Conservation (phyloP, 2,113 vertebrate genomes). For the Pristiophorus japonicus region DNA sequence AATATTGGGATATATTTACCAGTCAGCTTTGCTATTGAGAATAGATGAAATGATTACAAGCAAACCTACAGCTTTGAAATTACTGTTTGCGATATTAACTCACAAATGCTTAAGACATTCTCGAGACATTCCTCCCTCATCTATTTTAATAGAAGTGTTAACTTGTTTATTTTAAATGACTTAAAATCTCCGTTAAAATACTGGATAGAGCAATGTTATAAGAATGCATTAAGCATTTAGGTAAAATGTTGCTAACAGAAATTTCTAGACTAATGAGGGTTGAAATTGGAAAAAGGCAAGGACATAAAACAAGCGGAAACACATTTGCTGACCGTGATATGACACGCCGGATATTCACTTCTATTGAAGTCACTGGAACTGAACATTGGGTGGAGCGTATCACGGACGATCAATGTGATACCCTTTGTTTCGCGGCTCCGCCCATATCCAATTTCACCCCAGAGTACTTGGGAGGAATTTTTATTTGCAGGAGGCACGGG, state of each 20-base stretch:
- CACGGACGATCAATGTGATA: background rate
- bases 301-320: background rate
- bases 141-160: background rate
- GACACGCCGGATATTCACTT: background rate
- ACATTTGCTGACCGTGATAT: background rate
- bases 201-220: background rate
- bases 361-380: background rate
- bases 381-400: background rate
- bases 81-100: background rate
- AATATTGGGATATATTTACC: background rate
- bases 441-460: background rate
- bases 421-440: too few relatives aligned
- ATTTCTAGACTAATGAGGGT: background rate
- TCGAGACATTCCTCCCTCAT: background rate
- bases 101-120: background rate
- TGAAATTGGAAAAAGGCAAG: background rate
- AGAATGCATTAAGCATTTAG: background rate
- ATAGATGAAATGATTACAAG: background rate
- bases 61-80: background rate
- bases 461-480: too few relatives aligned
- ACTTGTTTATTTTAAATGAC: background rate
- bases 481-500: too few relatives aligned
- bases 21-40: background rate
- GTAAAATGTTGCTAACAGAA: background rate
- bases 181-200: background rate